phyloP scores from a whole-genome alignment of 2,113 vertebrate species.

The Willisornis vidua region DNA sequence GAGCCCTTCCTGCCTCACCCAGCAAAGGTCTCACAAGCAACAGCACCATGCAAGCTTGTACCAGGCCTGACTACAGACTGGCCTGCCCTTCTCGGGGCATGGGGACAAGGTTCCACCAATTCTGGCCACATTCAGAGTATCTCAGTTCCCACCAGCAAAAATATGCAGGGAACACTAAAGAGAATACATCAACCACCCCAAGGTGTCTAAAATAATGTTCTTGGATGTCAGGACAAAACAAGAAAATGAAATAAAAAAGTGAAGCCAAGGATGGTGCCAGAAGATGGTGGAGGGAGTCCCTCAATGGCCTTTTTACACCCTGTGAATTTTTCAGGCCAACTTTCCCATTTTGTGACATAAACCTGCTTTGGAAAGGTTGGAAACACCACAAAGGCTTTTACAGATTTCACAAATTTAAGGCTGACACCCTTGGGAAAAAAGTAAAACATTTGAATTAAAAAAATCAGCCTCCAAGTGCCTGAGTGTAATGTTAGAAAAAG shows the following conservation, averaged over 20 bases:
- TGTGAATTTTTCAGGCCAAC: neutral
- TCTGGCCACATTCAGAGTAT: neutral
- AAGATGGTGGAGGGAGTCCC: neutral
- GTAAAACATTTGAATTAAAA: neutral
- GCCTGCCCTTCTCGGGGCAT: neutral
- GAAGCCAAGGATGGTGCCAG: neutral
- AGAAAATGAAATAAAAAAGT: neutral
- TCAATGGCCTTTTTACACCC: neutral
- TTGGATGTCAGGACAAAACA: neutral
- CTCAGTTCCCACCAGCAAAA: neutral
- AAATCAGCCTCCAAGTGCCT: neutral
- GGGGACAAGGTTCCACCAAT: neutral
- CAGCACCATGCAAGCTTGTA: too few species aligned
- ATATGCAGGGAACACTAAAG: rapidly evolving
- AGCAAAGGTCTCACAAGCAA: neutral
- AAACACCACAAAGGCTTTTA: neutral
- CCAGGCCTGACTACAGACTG: neutral
- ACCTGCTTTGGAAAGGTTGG: neutral
- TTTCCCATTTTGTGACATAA: neutral
- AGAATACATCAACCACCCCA: neutral
- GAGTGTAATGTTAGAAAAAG: neutral
- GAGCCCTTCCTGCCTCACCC: neutral
- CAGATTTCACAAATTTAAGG: neutral
- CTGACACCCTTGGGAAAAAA: neutral
- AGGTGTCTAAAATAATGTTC: neutral